These are phyloP conservation scores for Chirona hameri DNA, from an alignment of 2,888 invertebrate genomes.

Conservation along the genomic window DNA sequence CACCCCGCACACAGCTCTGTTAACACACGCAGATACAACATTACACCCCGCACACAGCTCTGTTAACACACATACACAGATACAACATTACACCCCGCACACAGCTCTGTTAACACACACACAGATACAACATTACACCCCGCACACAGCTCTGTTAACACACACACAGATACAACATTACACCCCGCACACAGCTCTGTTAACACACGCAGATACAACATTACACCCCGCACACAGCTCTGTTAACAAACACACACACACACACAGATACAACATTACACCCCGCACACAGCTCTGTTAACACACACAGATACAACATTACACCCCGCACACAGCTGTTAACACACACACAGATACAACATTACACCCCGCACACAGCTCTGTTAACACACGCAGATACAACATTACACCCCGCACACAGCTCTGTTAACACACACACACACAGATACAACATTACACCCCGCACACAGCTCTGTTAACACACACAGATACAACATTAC, in stretches of 20 bases:
- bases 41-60: background rate
- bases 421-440: background rate
- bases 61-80: no score
- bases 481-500: background rate
- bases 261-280: no score
- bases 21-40: no score
- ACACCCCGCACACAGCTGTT: background rate
- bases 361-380: background rate
- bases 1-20: background rate
- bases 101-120: background rate
- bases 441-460: no score
- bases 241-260: no score
- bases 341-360: no score
- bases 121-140: background rate
- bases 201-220: no score
- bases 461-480: background rate
- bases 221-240: background rate
- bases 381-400: background rate
- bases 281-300: background rate
- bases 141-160: background rate
- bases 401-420: background rate
- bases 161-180: background rate
- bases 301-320: background rate
- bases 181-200: background rate
- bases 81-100: background rate